Evolutionary conservation across 2,113 vertebrate species (phyloP).

Genomic region (Chamaetylas fuelleborni): DNA sequence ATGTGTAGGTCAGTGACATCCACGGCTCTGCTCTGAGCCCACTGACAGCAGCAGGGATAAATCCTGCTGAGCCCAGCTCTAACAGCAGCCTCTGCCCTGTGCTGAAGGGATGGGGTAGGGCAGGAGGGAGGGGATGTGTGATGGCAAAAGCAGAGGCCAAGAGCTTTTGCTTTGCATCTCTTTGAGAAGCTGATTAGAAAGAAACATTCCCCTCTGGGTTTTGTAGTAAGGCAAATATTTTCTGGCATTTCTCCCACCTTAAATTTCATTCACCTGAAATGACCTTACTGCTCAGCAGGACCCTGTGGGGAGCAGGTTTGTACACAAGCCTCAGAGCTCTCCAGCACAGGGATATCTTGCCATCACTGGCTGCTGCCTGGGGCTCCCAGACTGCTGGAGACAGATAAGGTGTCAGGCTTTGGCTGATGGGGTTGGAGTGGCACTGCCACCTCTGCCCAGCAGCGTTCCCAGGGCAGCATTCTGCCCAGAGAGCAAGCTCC

Average conservation of each 20-base stretch:
- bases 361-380: background rate
- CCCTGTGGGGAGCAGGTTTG: background rate
- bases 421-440: background rate
- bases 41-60: background rate
- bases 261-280: background rate
- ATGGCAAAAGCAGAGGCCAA: conserved; percentile 8
- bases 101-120: background rate
- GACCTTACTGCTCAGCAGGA: background rate
- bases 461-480: background rate
- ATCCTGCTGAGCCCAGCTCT: conserved; percentile 25
- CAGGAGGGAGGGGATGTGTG: background rate
- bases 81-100: background rate
- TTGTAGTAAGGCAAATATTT: conserved; percentile 25
- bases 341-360: background rate
- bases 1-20: background rate
- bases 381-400: background rate
- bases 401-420: background rate
- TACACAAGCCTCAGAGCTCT: background rate
- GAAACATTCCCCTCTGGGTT: background rate
- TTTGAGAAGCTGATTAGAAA: conserved; percentile 39
- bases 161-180: conserved; percentile 51
- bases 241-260: background rate
- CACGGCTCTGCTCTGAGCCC: background rate
- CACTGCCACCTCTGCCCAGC: background rate
- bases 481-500: background rate